Evolutionary conservation across 2,888 invertebrate genomes (phyloP).

Genomic region (Siphonodentalium dalli): DNA sequence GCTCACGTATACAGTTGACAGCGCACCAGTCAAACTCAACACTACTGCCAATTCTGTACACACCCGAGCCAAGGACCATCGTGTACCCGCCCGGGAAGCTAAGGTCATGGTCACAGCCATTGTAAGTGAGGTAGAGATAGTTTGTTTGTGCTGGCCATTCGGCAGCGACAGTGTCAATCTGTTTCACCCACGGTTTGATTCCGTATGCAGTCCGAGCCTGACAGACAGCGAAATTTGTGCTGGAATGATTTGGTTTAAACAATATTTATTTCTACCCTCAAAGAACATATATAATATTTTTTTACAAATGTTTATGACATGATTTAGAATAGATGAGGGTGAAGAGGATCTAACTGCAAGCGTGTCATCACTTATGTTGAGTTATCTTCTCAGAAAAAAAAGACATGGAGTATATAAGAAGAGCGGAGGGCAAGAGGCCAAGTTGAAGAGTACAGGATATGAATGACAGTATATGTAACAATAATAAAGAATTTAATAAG

Average conservation of each 20-base stretch:
- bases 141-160: slow-evolving; percentile 99
- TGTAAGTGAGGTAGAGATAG: slow-evolving; percentile 98
- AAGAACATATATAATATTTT: background rate
- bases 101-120: slow-evolving; percentile 71
- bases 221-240: slow-evolving; percentile 77
- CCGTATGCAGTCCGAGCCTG: slow-evolving; percentile 43
- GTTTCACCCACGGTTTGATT: slow-evolving; percentile 75
- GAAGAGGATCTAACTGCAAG: too few relatives aligned
- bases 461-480: too few relatives aligned
- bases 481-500: too few relatives aligned
- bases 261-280: background rate
- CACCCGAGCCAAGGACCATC: slow-evolving; percentile 80
- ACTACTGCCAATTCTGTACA: slow-evolving; percentile 74
- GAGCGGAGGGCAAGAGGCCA: too few relatives aligned
- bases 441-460: too few relatives aligned
- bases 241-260: slow-evolving; percentile 59
- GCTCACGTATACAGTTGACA: slow-evolving; percentile 91
- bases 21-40: slow-evolving; percentile 99
- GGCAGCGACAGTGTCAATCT: slow-evolving; percentile 98
- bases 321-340: too few relatives aligned
- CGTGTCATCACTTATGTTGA: too few relatives aligned
- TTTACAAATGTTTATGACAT: background rate
- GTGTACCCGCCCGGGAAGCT: slow-evolving; percentile 46
- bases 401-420: too few relatives aligned
- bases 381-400: too few relatives aligned